These are phyloP conservation scores for Agrotis segetum DNA, from an alignment of 2,888 invertebrate genomes.

Conservation along the genomic window DNA sequence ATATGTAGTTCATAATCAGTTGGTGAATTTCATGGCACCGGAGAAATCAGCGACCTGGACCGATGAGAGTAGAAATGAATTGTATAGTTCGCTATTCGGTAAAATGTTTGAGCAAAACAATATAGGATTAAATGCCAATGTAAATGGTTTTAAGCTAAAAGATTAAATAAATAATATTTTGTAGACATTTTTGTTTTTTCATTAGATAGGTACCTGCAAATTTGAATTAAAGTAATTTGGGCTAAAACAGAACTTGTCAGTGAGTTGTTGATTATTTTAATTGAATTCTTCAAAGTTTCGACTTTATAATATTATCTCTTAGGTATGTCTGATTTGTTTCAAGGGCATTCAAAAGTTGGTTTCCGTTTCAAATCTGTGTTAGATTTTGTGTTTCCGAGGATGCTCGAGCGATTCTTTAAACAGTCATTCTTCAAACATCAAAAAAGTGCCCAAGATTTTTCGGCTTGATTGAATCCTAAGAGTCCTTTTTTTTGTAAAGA, in stretches of 20 bases:
- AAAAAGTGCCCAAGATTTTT: no score
- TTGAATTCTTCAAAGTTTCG: background rate
- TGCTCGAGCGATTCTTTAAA: no score
- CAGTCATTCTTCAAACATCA: no score
- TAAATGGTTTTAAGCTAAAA: conserved; percentile 80
- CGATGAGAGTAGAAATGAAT: conserved; percentile 95
- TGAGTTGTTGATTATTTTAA: no score
- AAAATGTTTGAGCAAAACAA: conserved; percentile 89
- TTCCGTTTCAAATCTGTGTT: background rate
- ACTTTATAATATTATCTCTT: background rate
- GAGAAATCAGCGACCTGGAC: conserved; percentile 93
- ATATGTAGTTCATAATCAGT: conserved; percentile 95
- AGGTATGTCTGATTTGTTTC: background rate
- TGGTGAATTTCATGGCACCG: conserved; percentile 98
- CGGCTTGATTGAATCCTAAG: no score
- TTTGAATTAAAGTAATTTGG: background rate
- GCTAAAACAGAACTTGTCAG: background rate
- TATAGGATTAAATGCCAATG: conserved; percentile 80
- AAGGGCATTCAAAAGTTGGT: background rate
- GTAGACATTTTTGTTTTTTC: background rate
- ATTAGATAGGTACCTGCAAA: background rate
- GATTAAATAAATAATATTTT: conserved; percentile 52
- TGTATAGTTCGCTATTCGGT: conserved; percentile 96
- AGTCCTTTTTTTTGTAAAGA: no score
- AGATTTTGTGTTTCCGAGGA: no score